Percentiles rank a stretch among this genome's conserved stretches.
These are phyloP conservation scores for Metridium senile DNA, from an alignment of 92 coral and sea anemone genomes.

Conservation along the genomic window DNA sequence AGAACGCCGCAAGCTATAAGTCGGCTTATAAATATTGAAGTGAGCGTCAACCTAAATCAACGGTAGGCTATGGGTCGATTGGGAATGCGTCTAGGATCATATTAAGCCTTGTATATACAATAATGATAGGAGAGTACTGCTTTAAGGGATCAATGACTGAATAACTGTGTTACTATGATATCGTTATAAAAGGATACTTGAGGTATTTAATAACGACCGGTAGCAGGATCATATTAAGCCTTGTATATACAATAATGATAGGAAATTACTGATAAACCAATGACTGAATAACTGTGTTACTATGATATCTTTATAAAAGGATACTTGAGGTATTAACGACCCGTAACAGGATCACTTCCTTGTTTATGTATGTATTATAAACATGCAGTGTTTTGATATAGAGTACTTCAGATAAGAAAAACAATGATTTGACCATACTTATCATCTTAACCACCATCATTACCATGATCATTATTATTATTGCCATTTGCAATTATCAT, in stretches of 20 bases:
- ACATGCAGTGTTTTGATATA: too few relatives aligned
- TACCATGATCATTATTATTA: too few relatives aligned
- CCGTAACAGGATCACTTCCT: background rate
- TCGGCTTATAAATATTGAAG: too few relatives aligned
- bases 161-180: background rate
- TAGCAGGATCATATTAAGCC: background rate
- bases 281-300: background rate
- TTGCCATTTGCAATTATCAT: background rate
- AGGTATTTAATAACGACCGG: too few relatives aligned
- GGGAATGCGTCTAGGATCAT: too few relatives aligned
- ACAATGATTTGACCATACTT: background rate
- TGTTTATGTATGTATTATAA: too few relatives aligned
- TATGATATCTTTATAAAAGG: background rate
- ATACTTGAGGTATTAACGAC: too few relatives aligned
- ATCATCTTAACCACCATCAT: background rate
- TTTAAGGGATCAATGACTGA: background rate
- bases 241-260: background rate
- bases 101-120: background rate
- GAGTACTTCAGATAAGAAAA: too few relatives aligned
- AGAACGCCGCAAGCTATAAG: too few relatives aligned
- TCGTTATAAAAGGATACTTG: background rate
- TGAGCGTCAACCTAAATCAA: too few relatives aligned
- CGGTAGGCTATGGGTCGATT: too few relatives aligned
- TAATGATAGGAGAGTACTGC: background rate
- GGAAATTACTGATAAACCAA: background rate